Evolutionary conservation across 2,113 vertebrate species (phyloP).

Genomic region (Vidua macroura): DNA sequence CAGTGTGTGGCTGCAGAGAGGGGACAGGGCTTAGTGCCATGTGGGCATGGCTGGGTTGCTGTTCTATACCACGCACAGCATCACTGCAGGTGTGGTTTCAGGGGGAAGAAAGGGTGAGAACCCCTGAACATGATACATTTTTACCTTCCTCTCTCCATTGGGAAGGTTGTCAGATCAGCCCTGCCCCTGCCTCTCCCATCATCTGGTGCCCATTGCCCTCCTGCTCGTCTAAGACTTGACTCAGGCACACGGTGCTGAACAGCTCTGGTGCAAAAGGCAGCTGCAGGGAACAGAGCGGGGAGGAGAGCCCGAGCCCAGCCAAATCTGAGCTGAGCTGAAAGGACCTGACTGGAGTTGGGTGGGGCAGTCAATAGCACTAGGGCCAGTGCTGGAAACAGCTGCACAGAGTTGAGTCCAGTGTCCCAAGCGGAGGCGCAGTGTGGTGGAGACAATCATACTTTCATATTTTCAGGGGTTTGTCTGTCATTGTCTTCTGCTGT

Average conservation of each 20-base stretch:
- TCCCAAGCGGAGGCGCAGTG: fast-evolving
- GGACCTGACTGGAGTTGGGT: background rate
- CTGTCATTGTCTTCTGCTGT: background rate
- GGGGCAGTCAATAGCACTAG: background rate
- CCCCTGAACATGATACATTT: fast-evolving
- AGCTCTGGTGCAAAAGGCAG: fast-evolving
- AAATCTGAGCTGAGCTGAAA: background rate
- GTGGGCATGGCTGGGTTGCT: background rate
- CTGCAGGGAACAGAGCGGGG: fast-evolving
- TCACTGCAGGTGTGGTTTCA: background rate
- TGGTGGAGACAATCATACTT: background rate
- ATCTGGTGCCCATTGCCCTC: background rate
- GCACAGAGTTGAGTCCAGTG: background rate
- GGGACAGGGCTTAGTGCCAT: background rate
- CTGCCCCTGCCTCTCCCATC: fast-evolving
- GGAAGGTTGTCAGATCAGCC: background rate
- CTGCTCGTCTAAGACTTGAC: fast-evolving
- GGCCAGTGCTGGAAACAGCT: background rate
- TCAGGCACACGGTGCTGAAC: fast-evolving
- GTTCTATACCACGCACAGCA: background rate
- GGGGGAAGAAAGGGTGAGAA: background rate
- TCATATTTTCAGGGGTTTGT: background rate
- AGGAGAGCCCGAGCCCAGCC: fast-evolving
- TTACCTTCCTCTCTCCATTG: background rate
- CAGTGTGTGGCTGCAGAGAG: background rate